Base-by-base conservation (phyloP, 2,797 vertebrate species). In the Pitangus sulphuratus region DNA sequence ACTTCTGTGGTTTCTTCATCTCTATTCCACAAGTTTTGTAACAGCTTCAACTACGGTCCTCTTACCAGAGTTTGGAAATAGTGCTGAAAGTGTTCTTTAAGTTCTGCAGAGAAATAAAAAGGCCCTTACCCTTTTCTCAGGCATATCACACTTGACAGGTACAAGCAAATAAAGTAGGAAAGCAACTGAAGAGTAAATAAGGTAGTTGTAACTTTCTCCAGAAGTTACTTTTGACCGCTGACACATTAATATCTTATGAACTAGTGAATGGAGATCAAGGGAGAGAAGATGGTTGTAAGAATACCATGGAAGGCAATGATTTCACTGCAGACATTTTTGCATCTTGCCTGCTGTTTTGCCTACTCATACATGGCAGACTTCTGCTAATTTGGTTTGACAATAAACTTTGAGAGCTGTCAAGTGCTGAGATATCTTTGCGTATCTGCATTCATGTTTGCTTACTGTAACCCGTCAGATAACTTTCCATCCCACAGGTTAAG, bases 321-420 rank as follows among this genome's bases (percentile, higher is more conserved):
- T 95, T 95, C 61, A 70, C 39, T 76, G 85, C 39, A 95, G 86
- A 85, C 54, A 89, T 82, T 93, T 93, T 72, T 83, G 33, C 82
- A 68, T 93, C 87, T 94, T 87, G 40, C 69, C 86, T 71, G 81
- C 78, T 93, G 60, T 83, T 93, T 72, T 96, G 85, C 51, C 84
- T 88, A 83, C 79, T 90, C 72, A 66, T 68, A 92, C 1, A 0
- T 84, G 85, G 60, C 83, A 94, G 78, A 47, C 37, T 84, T 93
- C 87, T 90, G 61, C 81, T 97, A 97, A 97, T 97, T 95, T 84
- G 45, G 57, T 97, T 93, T 96, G 96, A 97, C 96, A 97, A 86
- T 78, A 70, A 95, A 91, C 92, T 96, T 97, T 68, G 76, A 95
- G 88, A 77, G 70, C 85, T 97, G 93, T 91, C 95, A 94, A 90